phyloP scores from a whole-genome alignment of 2,888 invertebrate genomes.

The Cetonia aurata region DNA sequence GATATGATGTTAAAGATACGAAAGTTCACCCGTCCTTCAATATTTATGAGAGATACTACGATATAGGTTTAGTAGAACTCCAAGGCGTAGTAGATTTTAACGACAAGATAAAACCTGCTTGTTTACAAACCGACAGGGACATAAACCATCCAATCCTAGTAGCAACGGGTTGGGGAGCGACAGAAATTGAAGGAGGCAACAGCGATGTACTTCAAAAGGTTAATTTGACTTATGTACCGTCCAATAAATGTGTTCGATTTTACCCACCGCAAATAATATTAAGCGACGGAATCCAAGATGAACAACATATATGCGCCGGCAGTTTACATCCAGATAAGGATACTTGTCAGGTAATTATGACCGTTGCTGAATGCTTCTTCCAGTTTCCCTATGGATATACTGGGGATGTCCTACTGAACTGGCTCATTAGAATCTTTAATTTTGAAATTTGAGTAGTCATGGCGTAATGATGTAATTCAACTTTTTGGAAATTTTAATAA shows the following conservation, averaged over 20 bases:
- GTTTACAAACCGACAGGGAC: conserved; percentile 64
- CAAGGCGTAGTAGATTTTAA: conserved; percentile 61
- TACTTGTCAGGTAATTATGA: conserved; percentile 69
- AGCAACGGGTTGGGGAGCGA: conserved; percentile 67
- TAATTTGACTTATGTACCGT: conserved; percentile 60
- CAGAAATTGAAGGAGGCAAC: conserved; percentile 50
- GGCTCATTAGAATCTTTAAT: too few relatives aligned
- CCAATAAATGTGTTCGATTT: conserved; percentile 58
- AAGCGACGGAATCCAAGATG: conserved; percentile 61
- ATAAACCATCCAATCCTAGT: too few relatives aligned
- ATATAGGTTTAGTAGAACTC: conserved; percentile 68
- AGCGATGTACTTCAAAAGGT: conserved; percentile 65
- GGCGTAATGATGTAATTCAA: too few relatives aligned
- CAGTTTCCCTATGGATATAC: too few relatives aligned
- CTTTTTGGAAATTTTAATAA: too few relatives aligned
- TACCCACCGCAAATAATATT: conserved; percentile 57
- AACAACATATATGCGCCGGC: conserved; percentile 66
- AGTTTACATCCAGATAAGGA: conserved; percentile 64
- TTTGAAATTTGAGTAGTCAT: too few relatives aligned
- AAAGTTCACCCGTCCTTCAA: too few relatives aligned
- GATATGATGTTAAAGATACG: too few relatives aligned
- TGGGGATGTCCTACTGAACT: too few relatives aligned
- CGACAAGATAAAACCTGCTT: conserved; percentile 65
- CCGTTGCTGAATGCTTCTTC: too few relatives aligned
- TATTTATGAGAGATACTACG: conserved; percentile 69